phyloP scores from a whole-genome alignment of 2,888 invertebrate genomes.

The Pasiphila rectangulata region DNA sequence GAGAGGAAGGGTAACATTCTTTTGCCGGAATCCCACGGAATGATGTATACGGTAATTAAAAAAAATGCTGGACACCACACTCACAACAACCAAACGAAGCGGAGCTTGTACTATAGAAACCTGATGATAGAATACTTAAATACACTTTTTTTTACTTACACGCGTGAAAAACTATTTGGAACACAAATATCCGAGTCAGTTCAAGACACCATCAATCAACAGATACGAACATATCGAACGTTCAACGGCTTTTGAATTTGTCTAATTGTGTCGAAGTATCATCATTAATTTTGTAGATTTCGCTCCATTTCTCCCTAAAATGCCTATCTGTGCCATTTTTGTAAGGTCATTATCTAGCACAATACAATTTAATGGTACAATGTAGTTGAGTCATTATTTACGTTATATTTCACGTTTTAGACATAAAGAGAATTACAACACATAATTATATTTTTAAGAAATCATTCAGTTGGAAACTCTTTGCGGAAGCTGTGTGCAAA shows the following conservation, averaged over 20 bases:
- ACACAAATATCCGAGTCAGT: too few species aligned
- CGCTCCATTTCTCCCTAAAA: constrained; percentile 23
- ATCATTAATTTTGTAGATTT: constrained; percentile 47
- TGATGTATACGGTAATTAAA: too few species aligned
- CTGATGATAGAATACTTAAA: too few species aligned
- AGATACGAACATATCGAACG: constrained; percentile 46
- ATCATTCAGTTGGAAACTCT: background rate
- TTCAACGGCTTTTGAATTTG: constrained; percentile 31
- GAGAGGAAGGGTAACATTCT: too few species aligned
- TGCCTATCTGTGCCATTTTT: background rate
- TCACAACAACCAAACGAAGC: too few species aligned
- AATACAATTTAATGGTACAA: background rate
- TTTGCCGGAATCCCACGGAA: too few species aligned
- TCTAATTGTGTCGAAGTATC: constrained; percentile 19
- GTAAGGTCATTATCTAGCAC: background rate
- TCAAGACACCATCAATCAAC: constrained; percentile 57
- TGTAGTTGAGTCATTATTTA: background rate
- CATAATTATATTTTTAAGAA: background rate
- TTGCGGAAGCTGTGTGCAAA: too few species aligned
- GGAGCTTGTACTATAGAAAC: too few species aligned
- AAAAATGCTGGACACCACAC: too few species aligned
- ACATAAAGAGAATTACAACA: too few species aligned
- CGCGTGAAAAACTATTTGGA: too few species aligned
- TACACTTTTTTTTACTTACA: too few species aligned
- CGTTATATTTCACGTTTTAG: background rate